A percentile compares a stretch with the other conserved stretches of the same genome.
Conservation (phyloP, 2,888 invertebrate genomes). For the Limnephilus marmoratus region DNA sequence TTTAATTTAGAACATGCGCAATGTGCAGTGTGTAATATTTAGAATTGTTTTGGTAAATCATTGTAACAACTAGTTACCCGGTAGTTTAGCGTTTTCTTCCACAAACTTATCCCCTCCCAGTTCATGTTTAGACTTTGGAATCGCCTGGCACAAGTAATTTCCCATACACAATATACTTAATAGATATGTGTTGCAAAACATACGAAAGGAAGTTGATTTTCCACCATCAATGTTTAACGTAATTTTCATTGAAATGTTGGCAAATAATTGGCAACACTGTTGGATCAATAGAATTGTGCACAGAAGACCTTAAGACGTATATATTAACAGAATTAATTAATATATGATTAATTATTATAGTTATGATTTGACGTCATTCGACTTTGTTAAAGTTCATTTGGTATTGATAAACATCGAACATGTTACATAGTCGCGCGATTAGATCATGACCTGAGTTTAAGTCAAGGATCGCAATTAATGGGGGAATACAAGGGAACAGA, state of each 20-base stretch:
- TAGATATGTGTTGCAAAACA: neutral
- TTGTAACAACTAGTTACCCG: neutral
- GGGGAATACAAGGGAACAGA: neutral
- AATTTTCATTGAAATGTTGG: neutral
- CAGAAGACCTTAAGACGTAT: neutral
- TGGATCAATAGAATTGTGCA: neutral
- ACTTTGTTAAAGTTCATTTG: neutral
- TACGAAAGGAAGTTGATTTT: neutral
- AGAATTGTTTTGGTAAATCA: neutral
- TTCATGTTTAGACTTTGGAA: neutral
- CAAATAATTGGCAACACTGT: neutral
- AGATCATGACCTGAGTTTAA: neutral
- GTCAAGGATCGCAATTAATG: neutral
- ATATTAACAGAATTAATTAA: neutral
- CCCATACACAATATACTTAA: neutral
- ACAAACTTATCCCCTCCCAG: neutral
- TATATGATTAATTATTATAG: neutral
- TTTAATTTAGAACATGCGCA: neutral
- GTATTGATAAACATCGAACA: neutral
- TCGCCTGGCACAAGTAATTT: neutral
- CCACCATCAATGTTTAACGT: neutral
- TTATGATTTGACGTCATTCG: neutral
- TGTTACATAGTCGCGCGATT: neutral
- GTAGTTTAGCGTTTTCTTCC: neutral
- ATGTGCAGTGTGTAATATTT: neutral